Evolutionary conservation across 2,888 invertebrate species (phyloP).

Genomic region (Eupithecia centaureata): DNA sequence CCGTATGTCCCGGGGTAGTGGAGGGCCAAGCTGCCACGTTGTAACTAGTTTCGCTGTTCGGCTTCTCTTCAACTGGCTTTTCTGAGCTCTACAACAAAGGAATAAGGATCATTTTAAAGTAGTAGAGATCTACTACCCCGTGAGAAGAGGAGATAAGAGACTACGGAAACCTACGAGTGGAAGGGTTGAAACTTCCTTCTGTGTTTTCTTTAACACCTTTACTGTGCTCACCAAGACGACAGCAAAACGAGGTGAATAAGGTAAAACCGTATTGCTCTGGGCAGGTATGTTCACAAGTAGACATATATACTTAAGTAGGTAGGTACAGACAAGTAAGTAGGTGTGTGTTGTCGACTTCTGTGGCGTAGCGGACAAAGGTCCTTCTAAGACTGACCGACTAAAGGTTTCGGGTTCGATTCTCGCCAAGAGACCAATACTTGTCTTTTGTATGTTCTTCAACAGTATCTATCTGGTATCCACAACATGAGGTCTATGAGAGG

Average conservation of each 20-base stretch:
- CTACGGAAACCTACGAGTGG: background rate
- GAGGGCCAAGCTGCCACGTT: slow-evolving; percentile 88
- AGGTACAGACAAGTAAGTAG: too few relatives aligned
- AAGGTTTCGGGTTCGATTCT: background rate
- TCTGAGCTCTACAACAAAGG: slow-evolving; percentile 67
- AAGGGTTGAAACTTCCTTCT: background rate
- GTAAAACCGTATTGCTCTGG: too few relatives aligned
- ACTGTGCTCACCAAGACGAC: too few relatives aligned
- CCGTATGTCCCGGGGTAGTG: slow-evolving; percentile 96
- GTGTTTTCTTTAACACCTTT: background rate
- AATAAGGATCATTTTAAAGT: background rate
- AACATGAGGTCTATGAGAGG: too few relatives aligned
- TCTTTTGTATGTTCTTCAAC: background rate
- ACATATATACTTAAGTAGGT: too few relatives aligned
- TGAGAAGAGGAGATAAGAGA: too few relatives aligned
- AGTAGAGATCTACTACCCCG: background rate
- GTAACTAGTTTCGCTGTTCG: slow-evolving; percentile 81
- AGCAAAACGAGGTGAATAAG: too few relatives aligned
- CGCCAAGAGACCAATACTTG: background rate
- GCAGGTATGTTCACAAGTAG: too few relatives aligned
- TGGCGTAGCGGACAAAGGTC: background rate
- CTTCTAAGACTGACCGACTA: background rate
- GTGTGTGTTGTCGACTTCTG: too few relatives aligned
- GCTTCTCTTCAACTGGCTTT: slow-evolving; percentile 74
- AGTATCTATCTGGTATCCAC: background rate